phyloP scores from a whole-genome alignment of 2,113 vertebrate species.

The Trematocara unimaculatum region DNA sequence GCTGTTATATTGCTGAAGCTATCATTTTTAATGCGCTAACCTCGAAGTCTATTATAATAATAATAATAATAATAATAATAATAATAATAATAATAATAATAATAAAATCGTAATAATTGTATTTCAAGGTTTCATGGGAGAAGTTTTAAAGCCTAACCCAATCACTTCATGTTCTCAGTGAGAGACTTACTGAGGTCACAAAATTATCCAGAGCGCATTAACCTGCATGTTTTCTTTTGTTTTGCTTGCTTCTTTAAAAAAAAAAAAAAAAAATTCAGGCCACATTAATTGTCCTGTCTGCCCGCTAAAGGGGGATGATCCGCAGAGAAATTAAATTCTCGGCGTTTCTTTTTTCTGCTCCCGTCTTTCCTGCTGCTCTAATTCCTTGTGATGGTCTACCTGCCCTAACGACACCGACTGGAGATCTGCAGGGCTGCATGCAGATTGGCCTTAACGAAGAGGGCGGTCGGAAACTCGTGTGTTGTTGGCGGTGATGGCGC shows the following conservation, averaged over 20 bases:
- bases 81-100: not conserved
- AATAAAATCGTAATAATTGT: not conserved
- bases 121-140: not conserved
- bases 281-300: not conserved
- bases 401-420: not conserved
- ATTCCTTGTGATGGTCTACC: not conserved
- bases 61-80: not conserved
- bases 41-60: too few species aligned
- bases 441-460: not conserved
- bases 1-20: not conserved
- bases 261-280: not conserved
- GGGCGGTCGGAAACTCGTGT: not conserved
- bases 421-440: not conserved
- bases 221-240: not conserved
- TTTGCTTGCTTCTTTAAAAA: too few species aligned
- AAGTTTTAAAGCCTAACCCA: not conserved
- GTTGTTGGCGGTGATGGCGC: not conserved
- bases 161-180: not conserved
- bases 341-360: not conserved
- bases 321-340: slow-evolving; percentile 1
- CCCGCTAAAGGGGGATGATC: not conserved
- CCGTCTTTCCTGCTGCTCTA: not conserved
- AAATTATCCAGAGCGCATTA: not conserved
- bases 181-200: not conserved
- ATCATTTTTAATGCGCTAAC: not conserved